Conservation (phyloP, 2,113 vertebrate species). For the Neolamprologus modestus region DNA sequence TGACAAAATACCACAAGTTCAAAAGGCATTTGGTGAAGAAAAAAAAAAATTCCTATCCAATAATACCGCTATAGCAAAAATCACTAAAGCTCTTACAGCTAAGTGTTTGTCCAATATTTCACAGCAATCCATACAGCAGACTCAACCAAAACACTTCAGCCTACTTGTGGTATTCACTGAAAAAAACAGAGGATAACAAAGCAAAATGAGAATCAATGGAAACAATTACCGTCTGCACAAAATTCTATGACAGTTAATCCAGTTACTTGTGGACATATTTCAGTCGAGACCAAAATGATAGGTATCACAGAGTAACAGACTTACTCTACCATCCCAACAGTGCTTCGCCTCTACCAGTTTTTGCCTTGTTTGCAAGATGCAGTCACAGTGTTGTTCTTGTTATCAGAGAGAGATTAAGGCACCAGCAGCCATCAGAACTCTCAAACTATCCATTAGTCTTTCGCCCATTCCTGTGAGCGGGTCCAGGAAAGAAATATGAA, state of each 20-base stretch:
- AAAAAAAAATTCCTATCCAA: neutral
- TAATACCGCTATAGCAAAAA: neutral
- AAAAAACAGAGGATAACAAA: neutral
- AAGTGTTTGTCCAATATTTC: neutral
- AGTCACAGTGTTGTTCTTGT: neutral
- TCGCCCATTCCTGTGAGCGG: slow-evolving; percentile 26
- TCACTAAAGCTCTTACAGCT: neutral
- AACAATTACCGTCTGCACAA: neutral
- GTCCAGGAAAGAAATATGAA: slow-evolving; percentile 6
- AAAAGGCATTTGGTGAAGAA: neutral
- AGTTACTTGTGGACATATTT: neutral
- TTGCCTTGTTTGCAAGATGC: neutral
- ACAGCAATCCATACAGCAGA: neutral
- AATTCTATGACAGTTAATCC: neutral
- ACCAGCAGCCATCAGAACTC: slow-evolving; percentile 18
- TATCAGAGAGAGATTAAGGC: slow-evolving; percentile 22
- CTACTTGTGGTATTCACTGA: neutral
- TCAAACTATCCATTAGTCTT: slow-evolving; percentile 39
- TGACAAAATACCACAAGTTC: neutral
- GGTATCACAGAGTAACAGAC: neutral
- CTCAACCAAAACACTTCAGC: neutral
- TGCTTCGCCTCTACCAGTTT: neutral
- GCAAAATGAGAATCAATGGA: neutral
- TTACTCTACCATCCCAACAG: neutral
- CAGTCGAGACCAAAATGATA: neutral